Base-by-base conservation (phyloP, 2,113 vertebrate species). In the Grantiella picta region DNA sequence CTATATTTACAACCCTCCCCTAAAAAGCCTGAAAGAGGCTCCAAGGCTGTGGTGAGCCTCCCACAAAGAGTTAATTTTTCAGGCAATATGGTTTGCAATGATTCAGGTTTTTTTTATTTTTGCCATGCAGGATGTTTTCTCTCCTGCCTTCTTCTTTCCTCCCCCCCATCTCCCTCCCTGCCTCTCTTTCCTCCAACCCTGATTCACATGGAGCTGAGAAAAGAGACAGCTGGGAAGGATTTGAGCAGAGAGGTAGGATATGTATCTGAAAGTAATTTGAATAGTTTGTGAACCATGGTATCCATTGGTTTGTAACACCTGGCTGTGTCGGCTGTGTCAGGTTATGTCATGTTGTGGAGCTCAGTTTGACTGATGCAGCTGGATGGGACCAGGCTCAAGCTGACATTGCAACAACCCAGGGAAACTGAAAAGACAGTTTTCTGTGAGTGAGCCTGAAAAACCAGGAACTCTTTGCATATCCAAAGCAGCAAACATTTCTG, bases 201-300 rank as follows among this genome's bases (percentile, higher is more conserved):
- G 53, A 91, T 92, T 92, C 79, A 75, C 86, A 78, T 85, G 73
- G 79, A 90, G n/a, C n/a, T 68, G 89, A 72, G n/a, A 90, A 94
- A 93, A 86, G 66, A 93, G 94, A 82, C 78, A 96, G 75, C 78
- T 93, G 59, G 76, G 84, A 80, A 93, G 69, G 54, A 61, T 63
- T 89, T 82, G 68, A 94, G 66, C 71, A 87, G 80, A 92, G 85
- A 83, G 78, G 72, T 85, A 93, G 71, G 54, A 70, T 89, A 50
- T 72, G 60, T 88, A 84, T 97, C 91, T 89, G 90, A 96, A 97
- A 97, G 77, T 85, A 88, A 96, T 91, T 94, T 97, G 92, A 92
- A 95, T 93, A 92, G 86, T 95, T 96, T 84, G 93, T 96, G 96
- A 97, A 90, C 87, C 64, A 45, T 94, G 93, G 78, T 94, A n/a